Base-by-base conservation (phyloP, 2,888 invertebrate genomes). In the Gibbula magus region DNA sequence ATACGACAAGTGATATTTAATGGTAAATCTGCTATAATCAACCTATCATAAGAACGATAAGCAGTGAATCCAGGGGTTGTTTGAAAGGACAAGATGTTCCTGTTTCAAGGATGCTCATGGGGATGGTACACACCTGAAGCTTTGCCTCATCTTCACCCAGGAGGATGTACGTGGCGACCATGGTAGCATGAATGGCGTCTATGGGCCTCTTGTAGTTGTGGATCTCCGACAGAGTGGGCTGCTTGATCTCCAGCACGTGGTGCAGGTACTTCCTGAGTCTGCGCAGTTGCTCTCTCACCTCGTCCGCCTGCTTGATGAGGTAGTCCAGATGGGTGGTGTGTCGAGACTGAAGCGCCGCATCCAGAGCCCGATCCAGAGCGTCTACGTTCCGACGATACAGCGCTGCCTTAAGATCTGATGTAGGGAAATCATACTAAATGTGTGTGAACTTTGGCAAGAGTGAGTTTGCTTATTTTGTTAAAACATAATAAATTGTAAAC, bases 241-340 rank as follows among this genome's bases (percentile, higher is more conserved):
- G 81, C 32, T 86, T 85, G 82, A 87, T 82, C 75, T 81, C 77
- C 2, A 84, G 81, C 18, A 87, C 84, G 0, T 86, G 86, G 75
- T 87, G 86, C 0, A 82, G 78, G 67, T 81, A 85, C 13, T 80
- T 78, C 77, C 86, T 80, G 32, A 88, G 80, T 29, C 83, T 81
- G 32, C 75, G 73, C 51, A 88, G 82, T 52, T 88, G 86, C 7
- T 86, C 79, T 16, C 84, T 70, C 8, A 87, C 77, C 10, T 85
- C 85, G 75, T 88, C 85, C 0, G 87, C 86, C 70, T 87, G 84
- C 13, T 83, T 79, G 8, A 86, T 85, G 13, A 81, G 81, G 20
- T 79, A 77, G 20, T 80, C 76, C 0, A 88, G 81, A 66, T 83
- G 82, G 2, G 81, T 78, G n/a, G 77, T 61, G 76, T 84, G 86